Percentiles rank a stretch among this genome's conserved stretches.
Evolutionary conservation across 1,140 invertebrate genomes (phyloP).

Genomic region (Lerema accius): DNA sequence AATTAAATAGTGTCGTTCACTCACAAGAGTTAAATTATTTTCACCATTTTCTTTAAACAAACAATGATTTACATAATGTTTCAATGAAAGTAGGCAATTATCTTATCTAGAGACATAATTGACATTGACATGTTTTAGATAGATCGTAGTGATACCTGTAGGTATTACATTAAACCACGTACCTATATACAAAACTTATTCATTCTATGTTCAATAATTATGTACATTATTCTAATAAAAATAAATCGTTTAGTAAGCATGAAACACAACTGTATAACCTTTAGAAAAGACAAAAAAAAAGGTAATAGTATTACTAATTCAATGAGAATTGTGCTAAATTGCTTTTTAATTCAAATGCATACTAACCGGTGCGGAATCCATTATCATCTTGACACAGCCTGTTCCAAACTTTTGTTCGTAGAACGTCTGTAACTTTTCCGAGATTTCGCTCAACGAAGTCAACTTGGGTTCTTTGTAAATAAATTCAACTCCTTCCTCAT

Average conservation of each 20-base stretch:
- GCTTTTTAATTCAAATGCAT: conserved; percentile 31
- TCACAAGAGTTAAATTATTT: background rate
- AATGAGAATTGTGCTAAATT: background rate
- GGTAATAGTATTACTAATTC: too few relatives aligned
- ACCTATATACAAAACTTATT: too few relatives aligned
- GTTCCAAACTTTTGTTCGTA: conserved; percentile 94
- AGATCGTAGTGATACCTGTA: too few relatives aligned
- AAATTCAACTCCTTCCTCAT: conserved; percentile 95
- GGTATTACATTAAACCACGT: too few relatives aligned
- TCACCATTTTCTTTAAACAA: background rate
- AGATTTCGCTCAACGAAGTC: conserved; percentile 96
- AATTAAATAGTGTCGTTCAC: background rate
- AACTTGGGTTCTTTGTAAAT: conserved; percentile 98
- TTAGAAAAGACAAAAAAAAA: background rate
- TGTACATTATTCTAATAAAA: too few relatives aligned
- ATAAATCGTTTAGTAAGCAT: too few relatives aligned
- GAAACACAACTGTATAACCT: background rate
- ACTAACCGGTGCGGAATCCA: conserved; percentile 93
- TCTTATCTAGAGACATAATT: background rate
- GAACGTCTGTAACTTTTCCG: conserved; percentile 90
- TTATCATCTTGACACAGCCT: conserved; percentile 94
- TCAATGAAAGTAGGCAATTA: background rate
- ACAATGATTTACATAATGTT: background rate
- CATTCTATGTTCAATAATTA: too few relatives aligned
- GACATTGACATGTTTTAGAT: too few relatives aligned